Conservation (phyloP, 2,113 vertebrate species). For the Uropsilus gracilis region DNA sequence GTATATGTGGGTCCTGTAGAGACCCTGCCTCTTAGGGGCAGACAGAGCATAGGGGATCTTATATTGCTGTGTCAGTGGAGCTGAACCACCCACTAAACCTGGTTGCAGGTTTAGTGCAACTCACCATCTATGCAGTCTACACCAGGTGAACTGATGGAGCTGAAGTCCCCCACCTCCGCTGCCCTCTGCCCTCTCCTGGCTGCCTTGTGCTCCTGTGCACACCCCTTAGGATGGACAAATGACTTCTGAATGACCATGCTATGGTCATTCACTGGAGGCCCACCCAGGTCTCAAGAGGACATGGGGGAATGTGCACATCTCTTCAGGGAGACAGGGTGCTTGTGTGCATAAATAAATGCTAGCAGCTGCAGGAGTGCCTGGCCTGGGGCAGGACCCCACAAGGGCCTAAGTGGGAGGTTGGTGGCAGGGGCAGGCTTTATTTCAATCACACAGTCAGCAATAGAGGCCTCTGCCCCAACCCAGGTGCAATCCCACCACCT, state of each 20-base stretch:
- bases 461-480: not conserved
- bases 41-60: not conserved
- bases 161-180: too few relatives aligned
- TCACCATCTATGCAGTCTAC: not conserved
- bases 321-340: slow-evolving; percentile 60
- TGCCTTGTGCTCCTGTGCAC: not conserved
- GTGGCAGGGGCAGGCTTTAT: too few relatives aligned
- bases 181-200: not conserved
- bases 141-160: too few relatives aligned
- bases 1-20: not conserved
- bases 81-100: too few relatives aligned
- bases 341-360: slow-evolving; percentile 83
- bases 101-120: not conserved
- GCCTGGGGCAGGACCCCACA: not conserved
- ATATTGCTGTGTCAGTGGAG: not conserved
- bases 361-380: slow-evolving; percentile 57
- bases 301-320: slow-evolving; percentile 67
- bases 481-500: not conserved
- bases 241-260: not conserved
- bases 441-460: not conserved
- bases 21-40: not conserved
- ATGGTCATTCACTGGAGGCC: not conserved
- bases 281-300: slow-evolving; percentile 33
- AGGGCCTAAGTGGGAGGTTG: not conserved
- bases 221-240: too few relatives aligned